Percentiles rank a stretch among this genome's conserved stretches.
Evolutionary conservation across 2,797 vertebrate species (phyloP).

Genomic region (Bradypus variegatus): DNA sequence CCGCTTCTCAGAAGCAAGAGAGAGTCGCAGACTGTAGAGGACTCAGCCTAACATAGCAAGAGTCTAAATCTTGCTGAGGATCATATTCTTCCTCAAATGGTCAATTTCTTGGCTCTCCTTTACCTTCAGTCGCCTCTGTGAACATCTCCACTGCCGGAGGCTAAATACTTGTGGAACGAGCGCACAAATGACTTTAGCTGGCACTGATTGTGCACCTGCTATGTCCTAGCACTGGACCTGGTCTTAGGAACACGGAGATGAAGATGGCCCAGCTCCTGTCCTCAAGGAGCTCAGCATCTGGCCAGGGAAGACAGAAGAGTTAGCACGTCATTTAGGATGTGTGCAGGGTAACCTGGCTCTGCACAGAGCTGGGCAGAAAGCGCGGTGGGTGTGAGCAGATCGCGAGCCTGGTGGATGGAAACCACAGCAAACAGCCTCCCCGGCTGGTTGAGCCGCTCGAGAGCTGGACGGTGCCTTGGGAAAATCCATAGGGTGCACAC

Average conservation of each 20-base stretch:
- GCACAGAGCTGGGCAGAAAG: background rate
- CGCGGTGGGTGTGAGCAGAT: background rate
- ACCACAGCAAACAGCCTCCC: background rate
- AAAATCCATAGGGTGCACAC: constrained; percentile 45
- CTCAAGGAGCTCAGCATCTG: background rate
- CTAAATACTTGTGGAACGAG: background rate
- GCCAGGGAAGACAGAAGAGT: background rate
- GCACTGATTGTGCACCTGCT: background rate
- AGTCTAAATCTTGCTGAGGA: background rate
- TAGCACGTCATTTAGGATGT: background rate
- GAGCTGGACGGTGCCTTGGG: constrained; percentile 40
- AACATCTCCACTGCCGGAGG: background rate
- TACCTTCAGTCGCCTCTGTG: background rate
- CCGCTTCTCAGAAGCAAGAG: background rate
- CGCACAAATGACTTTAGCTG: background rate
- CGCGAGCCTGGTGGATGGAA: background rate
- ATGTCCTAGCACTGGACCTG: background rate
- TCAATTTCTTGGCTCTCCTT: background rate
- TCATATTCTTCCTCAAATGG: background rate
- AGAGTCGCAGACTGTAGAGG: background rate
- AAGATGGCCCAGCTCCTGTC: background rate
- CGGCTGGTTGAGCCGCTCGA: background rate
- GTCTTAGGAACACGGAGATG: background rate
- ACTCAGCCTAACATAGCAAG: background rate
- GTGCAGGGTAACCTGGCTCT: background rate